Evolutionary conservation across 2,888 invertebrate genomes (phyloP), one percentile per base, ranked within the genome.

Genomic region (Agriopis aurantiaria): DNA sequence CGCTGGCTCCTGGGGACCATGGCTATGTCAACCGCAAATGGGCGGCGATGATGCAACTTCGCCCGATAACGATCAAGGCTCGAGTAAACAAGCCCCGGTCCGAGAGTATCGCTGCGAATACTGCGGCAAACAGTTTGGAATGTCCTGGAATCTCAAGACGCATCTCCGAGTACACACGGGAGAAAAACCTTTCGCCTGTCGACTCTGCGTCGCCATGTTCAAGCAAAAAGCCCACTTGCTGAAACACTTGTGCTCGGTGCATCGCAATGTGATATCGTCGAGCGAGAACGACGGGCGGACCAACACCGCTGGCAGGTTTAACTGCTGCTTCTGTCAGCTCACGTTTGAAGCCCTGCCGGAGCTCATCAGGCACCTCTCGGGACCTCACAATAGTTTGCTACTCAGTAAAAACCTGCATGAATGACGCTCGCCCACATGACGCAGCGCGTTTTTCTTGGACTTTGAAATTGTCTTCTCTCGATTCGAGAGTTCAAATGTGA

Each of bases 61-160:
- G 77, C 90, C 91, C 75, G 95, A 92, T 82, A 95, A 90, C 82
- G 95, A 93, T 80, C 95, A 91, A 86, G 95, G 92, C 69, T 95
- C 94, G 46, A 95, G 94, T 85, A 95, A 94, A 86, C 94, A 94
- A 86, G 95, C 93, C 74, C 96, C 97, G 61, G 97, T 97, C 56
- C 95, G 98, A 68, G 98, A 98, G 88, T 98, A 98, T 88, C 96
- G 97, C 71, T 98, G 98, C 87, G 97, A 97, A 86, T 98, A 98
- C 88, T 98, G 98, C 88, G 97, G 97, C 68, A 98, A 98, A 91
- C 98, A 98, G 89, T 98, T 98, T 82, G 98, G 98, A 71, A 98
- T 98, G 98, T 97, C 97, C 70, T 98, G 98, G 98, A 98, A 98
- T 95, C 95, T 98, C 83, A 98, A 98, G 89, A 98, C 98, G 73